Evolutionary conservation across 1,140 invertebrate genomes (phyloP).

Genomic region (Zaprionus taronus): DNA sequence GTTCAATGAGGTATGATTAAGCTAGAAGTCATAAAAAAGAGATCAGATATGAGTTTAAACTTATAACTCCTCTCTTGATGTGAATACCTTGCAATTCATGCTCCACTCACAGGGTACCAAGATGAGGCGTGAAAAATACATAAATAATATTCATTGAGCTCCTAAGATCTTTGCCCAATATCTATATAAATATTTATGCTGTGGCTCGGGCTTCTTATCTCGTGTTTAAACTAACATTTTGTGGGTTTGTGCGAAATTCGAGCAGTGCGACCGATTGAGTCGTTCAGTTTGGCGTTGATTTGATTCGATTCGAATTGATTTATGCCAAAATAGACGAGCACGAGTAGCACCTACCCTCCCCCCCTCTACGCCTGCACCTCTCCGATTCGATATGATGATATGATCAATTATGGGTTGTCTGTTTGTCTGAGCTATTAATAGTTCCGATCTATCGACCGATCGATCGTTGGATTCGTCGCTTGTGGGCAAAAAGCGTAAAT

Average conservation of each 20-base stretch:
- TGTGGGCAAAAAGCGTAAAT: slow-evolving; percentile 9
- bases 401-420: slow-evolving; percentile 30
- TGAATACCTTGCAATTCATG: neutral
- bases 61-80: too few relatives aligned
- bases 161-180: slow-evolving; percentile 17
- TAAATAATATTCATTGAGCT: slow-evolving; percentile 29
- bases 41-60: too few relatives aligned
- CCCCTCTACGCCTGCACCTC: neutral
- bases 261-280: slow-evolving; percentile 36
- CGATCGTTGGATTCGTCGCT: slow-evolving; percentile 9
- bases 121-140: neutral
- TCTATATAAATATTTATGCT: slow-evolving; percentile 55
- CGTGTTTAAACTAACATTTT: slow-evolving; percentile 30
- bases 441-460: neutral
- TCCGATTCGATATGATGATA: slow-evolving; percentile 14
- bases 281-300: slow-evolving; percentile 48
- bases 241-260: slow-evolving; percentile 43
- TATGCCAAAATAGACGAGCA: slow-evolving; percentile 38
- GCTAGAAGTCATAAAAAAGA: too few relatives aligned
- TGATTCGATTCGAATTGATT: slow-evolving; percentile 41
- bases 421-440: slow-evolving; percentile 1
- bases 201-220: slow-evolving; percentile 27
- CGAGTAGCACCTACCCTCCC: neutral
- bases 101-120: neutral
- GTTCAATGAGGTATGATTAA: neutral